Evolutionary conservation across 2,797 vertebrate genomes (phyloP), one percentile per base, ranked within the genome.

Genomic region (Sebastes itinus): DNA sequence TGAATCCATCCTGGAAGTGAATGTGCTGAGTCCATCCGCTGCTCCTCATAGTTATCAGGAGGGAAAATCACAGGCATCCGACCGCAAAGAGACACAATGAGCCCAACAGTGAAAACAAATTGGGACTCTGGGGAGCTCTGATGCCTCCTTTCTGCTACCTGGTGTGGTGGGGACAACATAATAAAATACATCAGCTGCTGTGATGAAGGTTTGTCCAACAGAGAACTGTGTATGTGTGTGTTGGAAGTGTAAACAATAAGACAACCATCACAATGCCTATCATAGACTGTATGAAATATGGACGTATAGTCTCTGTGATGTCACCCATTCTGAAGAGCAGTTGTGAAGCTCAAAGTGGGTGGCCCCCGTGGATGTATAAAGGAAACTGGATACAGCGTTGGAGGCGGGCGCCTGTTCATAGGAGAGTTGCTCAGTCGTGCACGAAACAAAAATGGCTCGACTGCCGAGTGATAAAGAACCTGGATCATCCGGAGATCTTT

Each of bases 21-120:
- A 85, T 76, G 63, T 82, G 62, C 69, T 71, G 69, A 72, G 70
- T 75, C 78, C 2, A 8, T 75, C n/a, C 1, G 1, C 35, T 35
- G 68, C 75, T 83, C 63, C 70, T 82, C 25, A 62, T 63, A 13
- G 75, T 79, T 76, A 76, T 81, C 79, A 46, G 73, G 22, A 69
- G 79, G 81, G 78, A 81, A 87, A 89, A 87, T 89, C 76, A 79
- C 83, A 80, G 72, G 42, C 76, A 77, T 85, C 85, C 18, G 6
- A 75, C 63, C 28, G 61, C 85, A 84, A 73, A 69, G 72, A 74
- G 77, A 86, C 85, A 88, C 85, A 86, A 80, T 75, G 78, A 81
- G 82, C 73, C 68, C 80, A 85, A 52, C 81, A 59, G 78, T 84
- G 84, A 73, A 84, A 84, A 87, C 82, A 89, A 92, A 91, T 90